Evolutionary conservation across 2,888 invertebrate genomes (phyloP).

Genomic region (Parasteatoda lunata): DNA sequence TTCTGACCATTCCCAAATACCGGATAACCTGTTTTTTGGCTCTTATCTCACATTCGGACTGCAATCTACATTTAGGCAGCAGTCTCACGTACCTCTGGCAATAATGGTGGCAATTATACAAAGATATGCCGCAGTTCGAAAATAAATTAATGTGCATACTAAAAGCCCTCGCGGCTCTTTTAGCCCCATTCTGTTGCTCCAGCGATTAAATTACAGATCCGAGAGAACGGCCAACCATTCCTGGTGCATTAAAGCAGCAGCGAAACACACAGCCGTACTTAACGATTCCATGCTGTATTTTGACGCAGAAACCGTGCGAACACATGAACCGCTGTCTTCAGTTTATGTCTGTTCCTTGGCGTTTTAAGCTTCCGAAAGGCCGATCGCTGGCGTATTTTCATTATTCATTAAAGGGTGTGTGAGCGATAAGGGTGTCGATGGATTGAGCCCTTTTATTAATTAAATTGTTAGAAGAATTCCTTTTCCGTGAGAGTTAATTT

Average conservation of each 20-base stretch:
- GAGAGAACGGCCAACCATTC: background rate
- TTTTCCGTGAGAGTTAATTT: no score
- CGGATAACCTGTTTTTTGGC: no score
- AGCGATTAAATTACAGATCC: slow-evolving; percentile 27
- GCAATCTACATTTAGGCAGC: no score
- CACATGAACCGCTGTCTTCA: background rate
- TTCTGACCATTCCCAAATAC: no score
- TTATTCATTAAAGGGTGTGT: background rate
- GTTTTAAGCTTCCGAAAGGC: background rate
- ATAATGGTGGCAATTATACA: slow-evolving; percentile 44
- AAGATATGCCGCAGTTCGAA: slow-evolving; percentile 20
- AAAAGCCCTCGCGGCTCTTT: slow-evolving; percentile 7
- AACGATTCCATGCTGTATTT: slow-evolving; percentile 12
- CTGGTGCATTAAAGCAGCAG: background rate
- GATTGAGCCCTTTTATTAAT: no score
- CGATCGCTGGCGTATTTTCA: background rate
- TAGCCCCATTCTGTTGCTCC: background rate
- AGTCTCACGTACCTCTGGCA: background rate
- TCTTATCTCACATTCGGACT: no score
- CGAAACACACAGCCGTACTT: slow-evolving; percentile 1
- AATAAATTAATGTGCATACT: slow-evolving; percentile 53
- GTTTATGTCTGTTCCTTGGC: background rate
- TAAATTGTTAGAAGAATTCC: no score
- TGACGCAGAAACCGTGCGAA: background rate
- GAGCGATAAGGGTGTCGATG: no score